Evolutionary conservation across 2,113 vertebrate species (phyloP).

Genomic region (Syngnathoides biaculeatus): DNA sequence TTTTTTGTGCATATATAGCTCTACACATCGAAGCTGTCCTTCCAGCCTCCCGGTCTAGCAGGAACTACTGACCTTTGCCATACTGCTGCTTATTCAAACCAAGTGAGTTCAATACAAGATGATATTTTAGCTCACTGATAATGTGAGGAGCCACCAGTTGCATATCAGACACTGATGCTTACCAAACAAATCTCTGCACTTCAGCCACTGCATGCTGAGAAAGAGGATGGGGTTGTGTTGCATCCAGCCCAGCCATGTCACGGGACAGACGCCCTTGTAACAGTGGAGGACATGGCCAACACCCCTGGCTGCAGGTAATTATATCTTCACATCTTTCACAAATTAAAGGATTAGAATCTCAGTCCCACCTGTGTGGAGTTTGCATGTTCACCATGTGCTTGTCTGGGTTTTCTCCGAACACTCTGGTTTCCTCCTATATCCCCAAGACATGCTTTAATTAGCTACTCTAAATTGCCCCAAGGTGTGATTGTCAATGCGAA

Average conservation of each 20-base stretch:
- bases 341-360: not conserved
- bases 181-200: not conserved
- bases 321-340: not conserved
- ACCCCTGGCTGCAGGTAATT: conserved; percentile 54
- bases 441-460: too few species aligned
- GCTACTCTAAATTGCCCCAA: too few species aligned
- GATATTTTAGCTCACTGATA: not conserved
- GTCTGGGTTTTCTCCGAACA: too few species aligned
- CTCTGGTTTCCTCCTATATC: too few species aligned
- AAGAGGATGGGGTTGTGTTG: conserved; percentile 82
- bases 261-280: conserved; percentile 59
- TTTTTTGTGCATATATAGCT: conserved; percentile 76
- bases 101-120: conserved; percentile 68
- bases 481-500: too few species aligned
- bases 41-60: conserved; percentile 79
- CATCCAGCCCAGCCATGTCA: conserved; percentile 78
- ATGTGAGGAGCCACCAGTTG: not conserved
- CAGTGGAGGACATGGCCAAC: conserved; percentile 41
- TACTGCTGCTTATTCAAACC: conserved; percentile 81
- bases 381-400: too few species aligned
- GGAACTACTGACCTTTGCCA: conserved; percentile 85
- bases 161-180: not conserved
- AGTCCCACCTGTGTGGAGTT: too few species aligned
- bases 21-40: conserved; percentile 88
- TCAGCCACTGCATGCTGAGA: conserved; percentile 73